phyloP scores from a whole-genome alignment of 2,888 invertebrate genomes.

The Rhingia rostrata region DNA sequence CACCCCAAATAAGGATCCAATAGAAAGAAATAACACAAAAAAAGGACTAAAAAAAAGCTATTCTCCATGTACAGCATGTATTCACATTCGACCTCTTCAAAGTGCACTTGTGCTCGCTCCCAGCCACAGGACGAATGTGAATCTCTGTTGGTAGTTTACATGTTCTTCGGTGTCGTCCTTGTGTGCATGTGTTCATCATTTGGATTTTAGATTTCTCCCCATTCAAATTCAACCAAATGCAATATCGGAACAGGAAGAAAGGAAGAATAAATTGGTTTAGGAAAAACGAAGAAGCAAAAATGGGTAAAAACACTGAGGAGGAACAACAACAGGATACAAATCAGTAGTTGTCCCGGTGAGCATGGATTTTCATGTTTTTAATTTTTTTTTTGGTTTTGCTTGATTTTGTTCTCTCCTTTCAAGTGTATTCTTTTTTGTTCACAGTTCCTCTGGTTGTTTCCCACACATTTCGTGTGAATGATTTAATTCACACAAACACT shows the following conservation, averaged over 20 bases:
- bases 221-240: conserved; percentile 63
- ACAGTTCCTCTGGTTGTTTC: conserved; percentile 14
- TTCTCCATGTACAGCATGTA: conserved; percentile 22
- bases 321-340: conserved; percentile 68
- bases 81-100: conserved; percentile 31
- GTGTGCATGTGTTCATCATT: conserved; percentile 28
- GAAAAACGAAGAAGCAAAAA: conserved; percentile 11
- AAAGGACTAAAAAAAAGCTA: not conserved
- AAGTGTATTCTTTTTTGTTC: conserved; percentile 5
- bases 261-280: conserved; percentile 42
- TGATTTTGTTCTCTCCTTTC: conserved; percentile 17
- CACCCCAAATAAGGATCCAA: conserved; percentile 1
- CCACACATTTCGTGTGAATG: conserved; percentile 54
- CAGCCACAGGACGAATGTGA: conserved; percentile 2
- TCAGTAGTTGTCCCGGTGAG: conserved; percentile 55
- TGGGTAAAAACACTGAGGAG: conserved; percentile 3
- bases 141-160: conserved; percentile 19
- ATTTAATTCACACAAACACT: conserved; percentile 55
- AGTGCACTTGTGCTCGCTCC: not conserved
- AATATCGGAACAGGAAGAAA: conserved; percentile 39
- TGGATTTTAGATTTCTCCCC: conserved; percentile 26
- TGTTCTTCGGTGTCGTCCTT: conserved; percentile 24
- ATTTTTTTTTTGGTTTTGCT: not conserved
- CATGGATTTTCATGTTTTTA: conserved; percentile 44
- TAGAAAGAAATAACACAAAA: not conserved